These are phyloP conservation scores for Pristionchus japonicus DNA, from an alignment of 2,888 invertebrate genomes.

Conservation along the genomic window DNA sequence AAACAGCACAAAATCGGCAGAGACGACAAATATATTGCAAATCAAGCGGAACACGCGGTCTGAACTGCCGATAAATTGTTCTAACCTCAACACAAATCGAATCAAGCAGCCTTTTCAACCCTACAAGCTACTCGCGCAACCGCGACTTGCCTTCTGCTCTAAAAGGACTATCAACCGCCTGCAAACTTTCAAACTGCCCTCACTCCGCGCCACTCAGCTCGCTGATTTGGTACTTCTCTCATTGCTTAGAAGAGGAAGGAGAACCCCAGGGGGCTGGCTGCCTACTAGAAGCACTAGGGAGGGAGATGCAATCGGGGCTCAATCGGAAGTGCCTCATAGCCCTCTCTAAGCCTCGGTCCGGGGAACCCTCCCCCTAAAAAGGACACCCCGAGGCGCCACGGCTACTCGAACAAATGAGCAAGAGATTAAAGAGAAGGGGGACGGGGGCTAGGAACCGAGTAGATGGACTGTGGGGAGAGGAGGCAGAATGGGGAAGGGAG, in stretches of 20 bases:
- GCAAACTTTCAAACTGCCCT: background rate
- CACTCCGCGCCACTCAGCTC: background rate
- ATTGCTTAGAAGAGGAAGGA: background rate
- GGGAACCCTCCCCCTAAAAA: conserved; percentile 23
- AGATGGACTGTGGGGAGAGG: background rate
- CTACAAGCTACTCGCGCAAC: too few species aligned
- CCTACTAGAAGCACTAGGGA: background rate
- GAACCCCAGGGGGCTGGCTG: background rate
- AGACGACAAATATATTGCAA: too few species aligned
- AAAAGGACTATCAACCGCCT: too few species aligned
- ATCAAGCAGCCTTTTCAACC: too few species aligned
- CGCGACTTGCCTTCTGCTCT: too few species aligned
- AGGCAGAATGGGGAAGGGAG: background rate
- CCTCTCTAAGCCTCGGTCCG: background rate
- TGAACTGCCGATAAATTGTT: too few species aligned
- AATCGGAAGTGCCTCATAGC: conserved; percentile 7
- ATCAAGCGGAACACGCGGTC: too few species aligned
- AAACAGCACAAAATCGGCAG: background rate
- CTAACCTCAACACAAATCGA: too few species aligned
- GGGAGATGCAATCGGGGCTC: background rate
- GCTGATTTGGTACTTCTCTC: background rate
- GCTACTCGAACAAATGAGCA: conserved; percentile 24
- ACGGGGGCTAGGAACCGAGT: background rate
- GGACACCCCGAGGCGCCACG: conserved; percentile 51
- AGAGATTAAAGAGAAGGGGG: background rate